Base-by-base conservation (phyloP, 2,113 vertebrate genomes). In the Poeciliopsis turrubarensis region DNA sequence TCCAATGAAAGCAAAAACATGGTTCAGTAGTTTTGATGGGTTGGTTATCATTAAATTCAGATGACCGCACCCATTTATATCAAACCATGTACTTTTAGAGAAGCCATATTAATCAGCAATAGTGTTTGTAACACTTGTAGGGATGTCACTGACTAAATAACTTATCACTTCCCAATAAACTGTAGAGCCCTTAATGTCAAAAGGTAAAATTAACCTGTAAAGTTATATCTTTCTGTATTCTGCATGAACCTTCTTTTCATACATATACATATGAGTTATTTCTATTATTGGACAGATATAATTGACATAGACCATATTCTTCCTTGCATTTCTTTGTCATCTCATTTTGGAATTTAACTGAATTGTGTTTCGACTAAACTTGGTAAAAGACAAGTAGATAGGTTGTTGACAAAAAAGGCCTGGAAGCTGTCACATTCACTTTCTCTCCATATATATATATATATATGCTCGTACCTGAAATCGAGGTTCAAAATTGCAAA, bases 51-150 rank as follows among this genome's bases (percentile, higher is more conserved):
- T 73, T 73, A 1, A 66, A 66, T 78, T 73, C 72, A 79, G 72
- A 64, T n/a, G 69, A 13, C 75, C 69, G 0, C 83, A 73, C 76
- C 72, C 83, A 44, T 72, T 78, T 64, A 75, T 80, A 78, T 85
- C 68, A 68, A 75, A 65, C 8, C 32, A 72, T 34, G 72, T 67
- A 68, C 77, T 70, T 75, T 30, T 17, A 32, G 25, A 63, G 2
- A 44, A 10, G 5, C 13, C 57, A 13, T 39, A 66, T 44, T 14
- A 65, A 26, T 32, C 17, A 39, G 19, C 17, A 2, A 31, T 27
- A 0, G 3, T 2, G 1, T 37, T 51, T 44, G 17, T 30, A 11
- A 2, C 32, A 54, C 14, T 47, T 13, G 3, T 26, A 2, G 41
- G 27, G 25, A 37, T 34, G 32, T 25, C 14, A 0, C 66, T 34